A percentile compares a stretch with the other conserved stretches of the same genome.
Evolutionary conservation across 2,797 vertebrate genomes (phyloP).

Genomic region (Rhabdomys pumilio): DNA sequence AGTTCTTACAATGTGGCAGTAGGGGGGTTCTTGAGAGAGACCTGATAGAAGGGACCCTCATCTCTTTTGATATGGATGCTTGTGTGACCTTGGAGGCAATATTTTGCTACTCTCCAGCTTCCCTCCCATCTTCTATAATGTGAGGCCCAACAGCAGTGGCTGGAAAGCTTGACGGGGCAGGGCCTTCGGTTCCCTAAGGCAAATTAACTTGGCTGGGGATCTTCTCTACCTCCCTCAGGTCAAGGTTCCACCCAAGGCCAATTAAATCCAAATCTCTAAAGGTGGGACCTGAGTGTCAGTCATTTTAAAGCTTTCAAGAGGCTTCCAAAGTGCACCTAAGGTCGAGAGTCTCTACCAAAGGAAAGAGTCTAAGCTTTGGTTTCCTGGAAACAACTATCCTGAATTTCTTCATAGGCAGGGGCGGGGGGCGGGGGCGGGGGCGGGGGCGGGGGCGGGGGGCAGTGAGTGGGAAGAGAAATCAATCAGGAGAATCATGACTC

Average conservation of each 20-base stretch:
- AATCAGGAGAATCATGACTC: background rate
- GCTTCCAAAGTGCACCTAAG: background rate
- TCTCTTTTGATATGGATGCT: background rate
- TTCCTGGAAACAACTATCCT: conserved; percentile 47
- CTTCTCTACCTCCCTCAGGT: conserved; percentile 1
- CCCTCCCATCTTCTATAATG: background rate
- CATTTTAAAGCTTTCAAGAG: conserved; percentile 23
- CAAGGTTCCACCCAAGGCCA: conserved; percentile 45
- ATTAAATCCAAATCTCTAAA: conserved; percentile 56
- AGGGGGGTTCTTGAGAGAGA: conserved; percentile 40
- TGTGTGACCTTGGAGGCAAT: background rate
- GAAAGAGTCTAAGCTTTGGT: background rate
- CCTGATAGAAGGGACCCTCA: background rate
- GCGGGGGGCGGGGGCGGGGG: background rate
- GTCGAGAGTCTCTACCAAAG: background rate
- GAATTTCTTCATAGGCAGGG: conserved; percentile 3
- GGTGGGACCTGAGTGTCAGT: background rate
- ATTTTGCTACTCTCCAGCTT: background rate
- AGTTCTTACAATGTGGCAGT: conserved; percentile 25
- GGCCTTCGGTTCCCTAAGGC: background rate
- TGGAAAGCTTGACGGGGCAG: rapidly evolving
- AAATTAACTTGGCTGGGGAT: background rate
- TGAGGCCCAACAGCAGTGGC: background rate
- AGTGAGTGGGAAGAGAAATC: conserved; percentile 35
- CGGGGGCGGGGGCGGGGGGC: too few species aligned